Conservation (phyloP, 2,888 invertebrate species). For the Odontocerum albicorne region DNA sequence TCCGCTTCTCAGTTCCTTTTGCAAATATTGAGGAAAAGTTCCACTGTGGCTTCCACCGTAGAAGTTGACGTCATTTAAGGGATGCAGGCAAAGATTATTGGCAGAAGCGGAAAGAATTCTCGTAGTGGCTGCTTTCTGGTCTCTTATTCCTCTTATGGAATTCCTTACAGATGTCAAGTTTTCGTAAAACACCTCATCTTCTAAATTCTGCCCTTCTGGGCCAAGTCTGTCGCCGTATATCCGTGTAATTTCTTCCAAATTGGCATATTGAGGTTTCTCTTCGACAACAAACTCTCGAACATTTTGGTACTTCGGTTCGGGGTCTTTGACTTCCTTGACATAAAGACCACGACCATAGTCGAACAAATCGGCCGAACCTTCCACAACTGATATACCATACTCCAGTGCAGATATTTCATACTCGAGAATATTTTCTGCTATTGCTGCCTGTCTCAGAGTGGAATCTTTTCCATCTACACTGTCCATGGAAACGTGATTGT, state of each 20-base stretch:
- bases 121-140: slow-evolving; percentile 42
- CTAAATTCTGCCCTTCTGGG: slow-evolving; percentile 57
- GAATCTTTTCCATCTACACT: slow-evolving; percentile 19
- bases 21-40: slow-evolving; percentile 57
- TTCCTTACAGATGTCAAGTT: slow-evolving; percentile 54
- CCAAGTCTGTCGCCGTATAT: slow-evolving; percentile 57
- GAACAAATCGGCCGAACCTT: slow-evolving; percentile 47
- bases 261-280: slow-evolving; percentile 54
- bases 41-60: slow-evolving; percentile 45
- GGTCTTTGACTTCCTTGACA: slow-evolving; percentile 45
- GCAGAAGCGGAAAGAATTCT: slow-evolving; percentile 46
- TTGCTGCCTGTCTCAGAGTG: slow-evolving; percentile 40
- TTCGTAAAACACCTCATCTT: slow-evolving; percentile 57
- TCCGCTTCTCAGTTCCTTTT: slow-evolving; percentile 38
- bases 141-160: slow-evolving; percentile 16
- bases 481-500: slow-evolving; percentile 10
- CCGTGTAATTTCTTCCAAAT: slow-evolving; percentile 55
- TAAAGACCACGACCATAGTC: slow-evolving; percentile 49
- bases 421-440: slow-evolving; percentile 44
- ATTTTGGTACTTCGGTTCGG: slow-evolving; percentile 56
- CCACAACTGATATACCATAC: slow-evolving; percentile 49
- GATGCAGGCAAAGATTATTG: slow-evolving; percentile 55
- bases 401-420: slow-evolving; percentile 42
- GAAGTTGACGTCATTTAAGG: slow-evolving; percentile 54
- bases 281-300: slow-evolving; percentile 48